Percentiles rank a stretch among this genome's conserved stretches.
phyloP scores from a whole-genome alignment of 64 coral and sea anemone species.

The Stylophora pistillata region DNA sequence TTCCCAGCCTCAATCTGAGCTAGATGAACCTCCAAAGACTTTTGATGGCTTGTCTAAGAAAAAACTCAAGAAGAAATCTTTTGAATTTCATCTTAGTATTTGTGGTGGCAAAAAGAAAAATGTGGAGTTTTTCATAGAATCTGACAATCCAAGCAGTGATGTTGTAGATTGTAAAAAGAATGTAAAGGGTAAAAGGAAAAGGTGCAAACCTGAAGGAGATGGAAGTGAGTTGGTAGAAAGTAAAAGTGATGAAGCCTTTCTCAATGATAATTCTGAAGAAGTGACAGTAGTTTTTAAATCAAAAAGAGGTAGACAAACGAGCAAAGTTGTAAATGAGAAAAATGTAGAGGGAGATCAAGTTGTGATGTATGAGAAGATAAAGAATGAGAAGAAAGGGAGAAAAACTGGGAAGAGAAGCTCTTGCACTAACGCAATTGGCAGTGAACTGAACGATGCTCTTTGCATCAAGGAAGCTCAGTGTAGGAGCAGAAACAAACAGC shows the following conservation, averaged over 20 bases:
- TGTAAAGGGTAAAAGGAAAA: not conserved
- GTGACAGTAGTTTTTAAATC: not conserved
- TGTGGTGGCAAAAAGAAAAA: conserved; percentile 8
- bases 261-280: not conserved
- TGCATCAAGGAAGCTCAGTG: not conserved
- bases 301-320: not conserved
- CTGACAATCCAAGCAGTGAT: not conserved
- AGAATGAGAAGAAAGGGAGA: not conserved
- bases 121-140: not conserved
- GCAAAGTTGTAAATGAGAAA: not conserved
- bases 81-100: conserved; percentile 40
- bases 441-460: not conserved
- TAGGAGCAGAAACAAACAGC: not conserved
- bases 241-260: not conserved
- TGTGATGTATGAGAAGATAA: not conserved
- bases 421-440: not conserved
- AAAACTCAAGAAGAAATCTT: conserved; percentile 21
- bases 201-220: not conserved
- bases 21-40: not conserved
- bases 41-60: not conserved
- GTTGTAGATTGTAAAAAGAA: not conserved
- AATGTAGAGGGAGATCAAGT: not conserved
- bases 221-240: not conserved
- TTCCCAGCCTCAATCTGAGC: not conserved
- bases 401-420: conserved; percentile 3